Evolutionary conservation across 1,140 invertebrate genomes (phyloP), one percentile per base, ranked within the genome.

Genomic region (Daktulosphaira vitifoliae): DNA sequence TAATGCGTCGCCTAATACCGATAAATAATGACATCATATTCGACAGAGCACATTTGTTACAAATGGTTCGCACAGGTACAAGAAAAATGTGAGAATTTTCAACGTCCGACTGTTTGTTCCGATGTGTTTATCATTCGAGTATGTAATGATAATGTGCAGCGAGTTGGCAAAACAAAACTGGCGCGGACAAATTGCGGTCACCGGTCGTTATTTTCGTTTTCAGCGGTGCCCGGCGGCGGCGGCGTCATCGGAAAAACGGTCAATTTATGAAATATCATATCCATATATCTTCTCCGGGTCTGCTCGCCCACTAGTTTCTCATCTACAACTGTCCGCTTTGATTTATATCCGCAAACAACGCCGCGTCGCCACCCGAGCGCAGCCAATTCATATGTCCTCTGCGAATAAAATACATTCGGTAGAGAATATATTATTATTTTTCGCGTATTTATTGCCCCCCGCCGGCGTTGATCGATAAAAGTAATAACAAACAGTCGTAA

Each of bases 191-290:
- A 62, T 62, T 62, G 56, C 56, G 56, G 42, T 62, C 56, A 33
- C 54, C 54, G 54, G 54, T 59, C 54, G 42, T 59, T 46, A 59
- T 59, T 59, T 59, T 62, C 42, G 26, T 62, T 62, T 62, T 62
- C 42, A 56, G 18, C 53, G 22, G 38, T 39, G 38, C 44, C 39
- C 53, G 13, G 6, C 9, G 11, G n/a, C 39, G 42, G 11, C 22
- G 56, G 16, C 42, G 56, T 62, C 56, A 48, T 62, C 56, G 56
- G 56, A 20, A 48, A 62, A 62, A 62, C 56, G 56, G 56, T 62
- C 56, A 46, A 62, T 62, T 62, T 62, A 46, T 62, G 56, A 39
- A 62, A 62, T 48, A 48, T 33, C 25, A 48, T 62, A 62, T 48
- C 39, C 42, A 62, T 62, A 62, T 62, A 46, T 62, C 56, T 48